Evolutionary conservation across 1,140 invertebrate genomes (phyloP), one percentile per base, ranked within the genome.

Genomic region (Calephelis virginiensis): DNA sequence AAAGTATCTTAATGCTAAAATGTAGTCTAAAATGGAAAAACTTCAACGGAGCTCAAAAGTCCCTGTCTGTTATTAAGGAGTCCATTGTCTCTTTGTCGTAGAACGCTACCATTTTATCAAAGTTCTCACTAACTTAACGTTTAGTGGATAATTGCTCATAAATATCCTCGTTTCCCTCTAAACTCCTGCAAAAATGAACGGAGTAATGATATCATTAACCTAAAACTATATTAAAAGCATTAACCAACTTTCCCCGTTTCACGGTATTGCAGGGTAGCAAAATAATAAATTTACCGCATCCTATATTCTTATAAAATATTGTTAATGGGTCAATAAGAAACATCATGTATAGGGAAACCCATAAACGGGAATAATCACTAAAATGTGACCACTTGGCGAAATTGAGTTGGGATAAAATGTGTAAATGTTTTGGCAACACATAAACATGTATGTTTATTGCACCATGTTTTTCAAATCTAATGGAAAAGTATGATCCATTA

Each of bases 391-490:
- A 53, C 50, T 53, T 53, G 50, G 50, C 14, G 50, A 28, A 53
- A 53, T 53, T 53, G 50, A 53, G 50, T 53, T 53, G 7, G 50
- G 50, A 8, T 28, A 53, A 28, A 53, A 17, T 56, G 50, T 56
- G 50, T 14, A 28, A 56, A 56, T 14, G 50, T 10, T 56, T 28
- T 56, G 50, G 50, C 17, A 56, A 56, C 50, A 56, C 50, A 56
- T 56, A 56, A 56, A 56, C 28, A 56, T 56, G 50, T 56, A 56
- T 56, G 50, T 56, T 56, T 56, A 56, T 56, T 17, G 50, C 50
- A 28, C 14, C 37, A 56, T 56, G 50, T 56, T 56, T 37, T 28
- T 28, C 4, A 56, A 56, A 56, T 11, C 50, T 5, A 56, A 56
- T 37, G 50, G 50, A 37, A 37, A 56, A 56, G 49, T 56, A 11